These are phyloP conservation scores for Corydoras sp. DNA, from an alignment of 2,113 vertebrate genomes.

Conservation along the genomic window DNA sequence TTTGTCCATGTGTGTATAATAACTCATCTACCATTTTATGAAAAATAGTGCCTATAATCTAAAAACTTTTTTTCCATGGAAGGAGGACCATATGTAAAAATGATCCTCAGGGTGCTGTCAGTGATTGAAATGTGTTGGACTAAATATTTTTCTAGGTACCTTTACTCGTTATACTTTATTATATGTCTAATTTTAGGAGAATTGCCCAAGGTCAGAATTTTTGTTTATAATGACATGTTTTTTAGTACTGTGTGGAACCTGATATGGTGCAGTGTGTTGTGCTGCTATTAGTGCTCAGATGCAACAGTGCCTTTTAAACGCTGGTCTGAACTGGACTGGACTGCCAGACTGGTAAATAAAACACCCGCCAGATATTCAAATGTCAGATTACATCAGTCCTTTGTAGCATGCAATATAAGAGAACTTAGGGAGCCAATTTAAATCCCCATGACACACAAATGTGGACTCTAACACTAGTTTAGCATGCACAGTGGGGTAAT, in stretches of 20 bases:
- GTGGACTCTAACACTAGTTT: constrained; percentile 52
- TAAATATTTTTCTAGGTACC: constrained; percentile 42
- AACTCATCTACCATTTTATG: neutral
- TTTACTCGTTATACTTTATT: neutral
- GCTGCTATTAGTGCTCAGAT: too few species aligned
- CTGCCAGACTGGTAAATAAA: too few species aligned
- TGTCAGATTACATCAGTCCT: too few species aligned
- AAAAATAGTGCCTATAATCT: constrained; percentile 17
- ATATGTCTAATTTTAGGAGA: too few species aligned
- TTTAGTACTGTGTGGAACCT: neutral
- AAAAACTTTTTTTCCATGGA: constrained; percentile 23
- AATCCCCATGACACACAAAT: constrained; percentile 26
- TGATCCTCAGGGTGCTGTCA: constrained; percentile 41
- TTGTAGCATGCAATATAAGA: too few species aligned
- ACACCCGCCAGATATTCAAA: too few species aligned
- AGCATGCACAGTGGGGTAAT: constrained; percentile 47
- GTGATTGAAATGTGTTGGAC: constrained; percentile 38
- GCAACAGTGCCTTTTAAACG: too few species aligned
- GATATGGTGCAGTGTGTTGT: too few species aligned
- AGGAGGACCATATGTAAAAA: constrained; percentile 28
- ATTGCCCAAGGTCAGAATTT: neutral
- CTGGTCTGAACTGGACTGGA: too few species aligned
- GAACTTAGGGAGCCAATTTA: neutral
- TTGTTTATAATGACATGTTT: neutral
- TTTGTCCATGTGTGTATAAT: too few species aligned